Conservation (phyloP, 2,888 invertebrate species). For the Volucella inanis region DNA sequence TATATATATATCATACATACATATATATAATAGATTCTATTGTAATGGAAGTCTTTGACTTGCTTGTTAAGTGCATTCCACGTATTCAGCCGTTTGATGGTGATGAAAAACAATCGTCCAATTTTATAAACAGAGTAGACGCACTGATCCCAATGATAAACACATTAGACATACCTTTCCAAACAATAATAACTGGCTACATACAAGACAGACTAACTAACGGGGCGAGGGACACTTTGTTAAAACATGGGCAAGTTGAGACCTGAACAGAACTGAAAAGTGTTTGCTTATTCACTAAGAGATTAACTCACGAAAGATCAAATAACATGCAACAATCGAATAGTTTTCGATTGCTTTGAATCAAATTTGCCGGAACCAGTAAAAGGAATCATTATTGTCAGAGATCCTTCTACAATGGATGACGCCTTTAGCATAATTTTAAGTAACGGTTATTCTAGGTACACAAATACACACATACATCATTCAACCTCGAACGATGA, state of each 20-base stretch:
- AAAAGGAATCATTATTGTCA: constrained; percentile 21
- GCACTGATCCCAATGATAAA: constrained; percentile 8
- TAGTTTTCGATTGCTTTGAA: constrained; percentile 23
- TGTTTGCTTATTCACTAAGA: constrained; percentile 6
- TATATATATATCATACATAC: too few species aligned
- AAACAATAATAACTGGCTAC: constrained; percentile 2
- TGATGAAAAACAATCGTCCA: neutral
- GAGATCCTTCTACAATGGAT: too few species aligned
- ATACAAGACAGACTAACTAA: neutral
- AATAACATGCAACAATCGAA: constrained; percentile 5
- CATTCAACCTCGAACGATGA: constrained; percentile 1
- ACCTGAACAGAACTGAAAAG: neutral
- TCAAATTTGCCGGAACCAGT: constrained; percentile 28
- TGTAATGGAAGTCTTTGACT: neutral
- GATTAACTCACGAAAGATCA: neutral
- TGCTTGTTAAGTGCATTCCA: neutral
- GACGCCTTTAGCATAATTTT: too few species aligned
- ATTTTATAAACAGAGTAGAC: constrained; percentile 25
- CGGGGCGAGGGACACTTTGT: constrained; percentile 4
- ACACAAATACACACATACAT: neutral
- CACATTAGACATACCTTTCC: constrained; percentile 3
- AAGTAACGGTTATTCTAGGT: too few species aligned
- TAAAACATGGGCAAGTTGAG: constrained; percentile 5
- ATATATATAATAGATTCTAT: too few species aligned
- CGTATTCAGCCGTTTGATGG: neutral